Evolutionary conservation across 2,113 vertebrate genomes (phyloP).

Genomic region (Gymnogyps californianus): DNA sequence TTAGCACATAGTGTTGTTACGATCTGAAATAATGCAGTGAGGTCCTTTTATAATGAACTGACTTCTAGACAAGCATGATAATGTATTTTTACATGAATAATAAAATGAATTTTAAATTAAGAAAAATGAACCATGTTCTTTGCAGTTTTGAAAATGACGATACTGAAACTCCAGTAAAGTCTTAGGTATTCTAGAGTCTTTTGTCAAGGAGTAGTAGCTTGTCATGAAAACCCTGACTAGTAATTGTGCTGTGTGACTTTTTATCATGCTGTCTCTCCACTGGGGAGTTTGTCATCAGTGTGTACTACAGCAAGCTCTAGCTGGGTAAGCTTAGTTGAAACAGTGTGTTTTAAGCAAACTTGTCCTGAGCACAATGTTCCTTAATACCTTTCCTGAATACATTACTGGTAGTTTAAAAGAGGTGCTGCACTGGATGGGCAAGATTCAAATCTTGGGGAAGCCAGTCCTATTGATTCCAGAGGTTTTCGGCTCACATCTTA

Average conservation of each 20-base stretch:
- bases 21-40: neutral
- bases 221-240: neutral
- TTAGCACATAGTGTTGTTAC: neutral
- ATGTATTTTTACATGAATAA: neutral
- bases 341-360: neutral
- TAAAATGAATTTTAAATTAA: neutral
- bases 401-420: neutral
- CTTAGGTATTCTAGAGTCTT: neutral
- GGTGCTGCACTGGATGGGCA: neutral
- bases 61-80: neutral
- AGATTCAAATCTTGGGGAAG: neutral
- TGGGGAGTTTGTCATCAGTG: neutral
- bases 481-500: neutral
- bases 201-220: neutral
- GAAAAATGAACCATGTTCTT: neutral
- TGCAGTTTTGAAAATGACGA: neutral
- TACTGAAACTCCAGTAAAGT: neutral
- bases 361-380: neutral
- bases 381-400: neutral
- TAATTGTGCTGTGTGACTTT: neutral
- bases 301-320: neutral
- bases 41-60: neutral
- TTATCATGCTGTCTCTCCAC: neutral
- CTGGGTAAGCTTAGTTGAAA: neutral
- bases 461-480: neutral